Evolutionary conservation across 2,797 vertebrate species (phyloP).

Genomic region (Phyllotis vaccarum): DNA sequence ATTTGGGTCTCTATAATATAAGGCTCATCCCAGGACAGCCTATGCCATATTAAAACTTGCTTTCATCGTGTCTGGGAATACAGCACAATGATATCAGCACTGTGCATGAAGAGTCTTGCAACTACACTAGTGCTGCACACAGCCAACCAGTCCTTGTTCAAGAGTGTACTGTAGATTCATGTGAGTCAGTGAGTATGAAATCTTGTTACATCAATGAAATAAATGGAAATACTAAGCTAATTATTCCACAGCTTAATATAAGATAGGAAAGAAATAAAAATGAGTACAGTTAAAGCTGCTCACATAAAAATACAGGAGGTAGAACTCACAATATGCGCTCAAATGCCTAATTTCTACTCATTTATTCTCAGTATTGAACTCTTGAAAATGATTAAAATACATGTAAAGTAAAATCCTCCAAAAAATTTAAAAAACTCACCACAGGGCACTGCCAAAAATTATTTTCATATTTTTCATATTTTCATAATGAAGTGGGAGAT

Average conservation of each 20-base stretch:
- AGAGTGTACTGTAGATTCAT: neutral
- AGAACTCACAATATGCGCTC: neutral
- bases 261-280: constrained; percentile 44
- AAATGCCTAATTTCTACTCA: neutral
- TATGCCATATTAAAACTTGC: neutral
- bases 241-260: neutral
- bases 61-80: neutral
- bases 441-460: constrained; percentile 48
- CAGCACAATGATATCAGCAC: accelerated
- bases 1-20: neutral
- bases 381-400: constrained; percentile 65
- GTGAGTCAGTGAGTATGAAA: neutral
- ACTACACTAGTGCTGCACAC: neutral
- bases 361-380: neutral
- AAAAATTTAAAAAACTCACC: constrained; percentile 10
- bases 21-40: neutral
- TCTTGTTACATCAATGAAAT: neutral
- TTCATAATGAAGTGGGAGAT: constrained; percentile 7
- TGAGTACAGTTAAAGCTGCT: neutral
- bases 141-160: neutral
- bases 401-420: constrained; percentile 48
- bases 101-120: neutral
- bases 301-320: constrained; percentile 21
- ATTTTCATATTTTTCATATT: constrained; percentile 28
- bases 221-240: neutral